These are phyloP conservation scores for Sebastolobus alascanus DNA, from an alignment of 2,797 vertebrate genomes.

Conservation along the genomic window DNA sequence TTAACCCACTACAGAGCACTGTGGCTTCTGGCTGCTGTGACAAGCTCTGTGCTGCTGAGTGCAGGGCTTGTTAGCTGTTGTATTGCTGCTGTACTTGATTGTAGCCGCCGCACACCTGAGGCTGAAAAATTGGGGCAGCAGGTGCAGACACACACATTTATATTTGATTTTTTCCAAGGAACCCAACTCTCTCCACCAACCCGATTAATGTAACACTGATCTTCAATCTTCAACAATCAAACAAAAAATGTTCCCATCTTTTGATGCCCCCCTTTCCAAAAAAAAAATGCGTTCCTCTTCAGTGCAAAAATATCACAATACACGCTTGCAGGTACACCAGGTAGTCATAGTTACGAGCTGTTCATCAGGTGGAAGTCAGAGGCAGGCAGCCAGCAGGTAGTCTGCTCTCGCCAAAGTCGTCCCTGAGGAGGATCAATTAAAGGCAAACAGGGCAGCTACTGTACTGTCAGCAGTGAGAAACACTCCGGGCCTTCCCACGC, in stretches of 20 bases:
- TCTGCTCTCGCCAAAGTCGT: conserved; percentile 36
- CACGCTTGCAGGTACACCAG: not conserved
- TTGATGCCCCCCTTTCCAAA: not conserved
- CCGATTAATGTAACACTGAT: not conserved
- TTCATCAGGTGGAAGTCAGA: conserved; percentile 34
- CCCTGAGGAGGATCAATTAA: conserved; percentile 68
- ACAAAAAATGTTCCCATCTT: not conserved
- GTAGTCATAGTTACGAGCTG: conserved; percentile 56
- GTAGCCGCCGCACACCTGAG: conserved; percentile 47
- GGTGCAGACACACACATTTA: conserved; percentile 18
- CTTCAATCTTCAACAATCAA: not conserved
- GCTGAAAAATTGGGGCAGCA: conserved; percentile 33
- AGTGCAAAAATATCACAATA: not conserved
- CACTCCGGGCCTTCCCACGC: conserved; percentile 32
- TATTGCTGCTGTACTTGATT: not conserved
- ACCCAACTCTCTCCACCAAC: not conserved
- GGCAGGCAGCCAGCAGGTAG: conserved; percentile 57
- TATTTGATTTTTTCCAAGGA: not conserved
- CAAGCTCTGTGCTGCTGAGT: conserved; percentile 16
- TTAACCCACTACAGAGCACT: conserved; percentile 39
- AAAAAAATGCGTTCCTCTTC: not conserved
- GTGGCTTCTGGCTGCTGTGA: conserved; percentile 34
- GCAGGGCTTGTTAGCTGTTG: conserved; percentile 41
- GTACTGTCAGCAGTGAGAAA: conserved; percentile 30
- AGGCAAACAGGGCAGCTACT: conserved; percentile 47